A percentile compares a stretch with the other conserved stretches of the same genome.
Conservation (phyloP, 2,113 vertebrate species). For the Actenoides lindsayi region DNA sequence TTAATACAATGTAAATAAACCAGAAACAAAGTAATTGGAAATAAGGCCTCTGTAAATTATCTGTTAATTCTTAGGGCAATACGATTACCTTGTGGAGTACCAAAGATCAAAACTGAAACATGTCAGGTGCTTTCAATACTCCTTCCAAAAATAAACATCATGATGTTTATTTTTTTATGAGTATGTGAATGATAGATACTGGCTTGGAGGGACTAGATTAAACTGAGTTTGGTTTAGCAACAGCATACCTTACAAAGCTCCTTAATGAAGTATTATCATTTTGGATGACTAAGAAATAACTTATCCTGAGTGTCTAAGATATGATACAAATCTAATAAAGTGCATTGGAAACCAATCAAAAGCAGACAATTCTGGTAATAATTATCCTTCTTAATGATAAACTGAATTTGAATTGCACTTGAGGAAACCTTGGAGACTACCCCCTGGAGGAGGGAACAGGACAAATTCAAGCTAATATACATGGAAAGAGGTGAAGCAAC, state of each 20-base stretch:
- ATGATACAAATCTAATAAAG: not conserved
- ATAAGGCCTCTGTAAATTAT: not conserved
- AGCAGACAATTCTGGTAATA: not conserved
- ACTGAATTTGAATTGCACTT: not conserved
- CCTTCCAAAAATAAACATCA: not conserved
- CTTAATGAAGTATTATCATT: not conserved
- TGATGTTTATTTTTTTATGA: not conserved
- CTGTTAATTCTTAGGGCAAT: not conserved
- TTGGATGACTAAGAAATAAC: not conserved
- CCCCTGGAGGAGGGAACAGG: not conserved
- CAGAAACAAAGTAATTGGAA: conserved; percentile 15
- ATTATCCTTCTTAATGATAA: not conserved
- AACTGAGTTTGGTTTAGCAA: not conserved
- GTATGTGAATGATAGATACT: not conserved
- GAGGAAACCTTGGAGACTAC: not conserved
- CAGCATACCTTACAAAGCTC: not conserved
- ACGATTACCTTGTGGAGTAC: not conserved
- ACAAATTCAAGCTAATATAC: not conserved
- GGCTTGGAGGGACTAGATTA: not conserved
- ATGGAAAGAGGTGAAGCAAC: not conserved
- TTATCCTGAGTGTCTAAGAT: not conserved
- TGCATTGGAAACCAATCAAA: not conserved
- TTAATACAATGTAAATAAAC: conserved; percentile 22
- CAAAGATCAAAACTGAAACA: conserved; percentile 15
- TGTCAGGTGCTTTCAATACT: not conserved